Conservation (phyloP, 2,797 vertebrate genomes). For the Tympanoctomys barrerae region DNA sequence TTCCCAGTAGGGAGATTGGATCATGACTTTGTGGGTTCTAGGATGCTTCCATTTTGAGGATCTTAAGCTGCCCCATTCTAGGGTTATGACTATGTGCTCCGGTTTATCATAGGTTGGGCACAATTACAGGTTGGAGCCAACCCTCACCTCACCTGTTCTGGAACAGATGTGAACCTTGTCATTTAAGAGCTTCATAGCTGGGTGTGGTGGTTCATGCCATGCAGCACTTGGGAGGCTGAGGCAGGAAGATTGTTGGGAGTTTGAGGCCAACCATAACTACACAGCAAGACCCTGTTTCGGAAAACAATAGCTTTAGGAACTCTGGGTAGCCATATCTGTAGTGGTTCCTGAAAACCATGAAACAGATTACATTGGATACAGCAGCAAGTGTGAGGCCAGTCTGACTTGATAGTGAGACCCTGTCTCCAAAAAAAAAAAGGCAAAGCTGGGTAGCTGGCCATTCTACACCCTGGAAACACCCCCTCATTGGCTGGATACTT, state of each 20-base stretch:
- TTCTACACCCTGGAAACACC: neutral
- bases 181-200: constrained; percentile 80
- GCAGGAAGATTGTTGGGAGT: neutral
- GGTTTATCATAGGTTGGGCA: neutral
- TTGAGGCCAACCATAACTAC: neutral
- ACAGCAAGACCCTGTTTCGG: neutral
- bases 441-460: neutral
- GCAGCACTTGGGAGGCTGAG: neutral
- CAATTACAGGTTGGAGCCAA: neutral
- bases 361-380: constrained; percentile 88
- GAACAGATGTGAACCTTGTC: constrained; percentile 87
- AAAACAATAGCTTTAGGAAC: constrained; percentile 83
- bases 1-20: neutral
- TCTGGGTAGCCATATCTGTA: constrained; percentile 88
- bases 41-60: neutral
- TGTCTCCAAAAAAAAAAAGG: neutral
- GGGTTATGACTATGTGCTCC: neutral
- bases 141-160: constrained; percentile 84
- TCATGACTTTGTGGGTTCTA: neutral
- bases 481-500: neutral
- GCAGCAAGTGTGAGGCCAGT: constrained; percentile 76
- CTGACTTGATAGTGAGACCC: neutral
- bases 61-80: neutral
- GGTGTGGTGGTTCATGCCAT: neutral
- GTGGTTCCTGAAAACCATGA: constrained; percentile 88